Base-by-base conservation (phyloP, 2,888 invertebrate genomes). In the Agrochola lychnidis region DNA sequence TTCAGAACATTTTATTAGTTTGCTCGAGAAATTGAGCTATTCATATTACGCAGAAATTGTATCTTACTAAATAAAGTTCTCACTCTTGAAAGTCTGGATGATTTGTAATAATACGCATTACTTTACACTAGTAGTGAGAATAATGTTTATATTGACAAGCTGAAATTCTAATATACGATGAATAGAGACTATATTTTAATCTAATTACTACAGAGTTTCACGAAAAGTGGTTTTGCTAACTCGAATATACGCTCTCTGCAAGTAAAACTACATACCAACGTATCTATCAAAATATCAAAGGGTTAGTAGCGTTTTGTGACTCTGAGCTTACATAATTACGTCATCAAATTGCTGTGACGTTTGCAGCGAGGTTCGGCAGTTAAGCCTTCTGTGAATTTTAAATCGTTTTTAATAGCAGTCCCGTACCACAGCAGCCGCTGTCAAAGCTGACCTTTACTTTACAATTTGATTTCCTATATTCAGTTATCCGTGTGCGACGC, bases 311-410 rank as follows among this genome's bases (percentile, higher is more conserved):
- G 90, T 92, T 93, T 93, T 91, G 91, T 90, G 89, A 93, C 90
- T 91, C 87, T 87, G 90, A 91, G 93, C 91, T 93, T 91, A 93
- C 91, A 92, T 94, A 94, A 95, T 95, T 95, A 94, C 91, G 93
- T 92, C 93, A 94, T 94, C 94, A 93, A 94, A 94, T 92, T 90
- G 93, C 93, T 91, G 92, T 92, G 93, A 93, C 93, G 91, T 91
- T 91, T 90, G 91, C 91, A 88, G 88, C 88, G 90, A 89, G 91
- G 91, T 90, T 92, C 90, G 90, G 88, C 92, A 91, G 92, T 91
- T 93, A 92, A 94, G 94, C 94, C 93, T 93, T 95, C 95, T 95
- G 95, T 96, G 96, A 96, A 96, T 96, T 96, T 95, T 96, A 96
- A 95, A 96, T 95, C 94, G 92, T 94, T 95, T 96, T 96, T 96